Evolutionary conservation across 2,797 vertebrate genomes (phyloP).

Genomic region (Arrhamphus sclerolepis): DNA sequence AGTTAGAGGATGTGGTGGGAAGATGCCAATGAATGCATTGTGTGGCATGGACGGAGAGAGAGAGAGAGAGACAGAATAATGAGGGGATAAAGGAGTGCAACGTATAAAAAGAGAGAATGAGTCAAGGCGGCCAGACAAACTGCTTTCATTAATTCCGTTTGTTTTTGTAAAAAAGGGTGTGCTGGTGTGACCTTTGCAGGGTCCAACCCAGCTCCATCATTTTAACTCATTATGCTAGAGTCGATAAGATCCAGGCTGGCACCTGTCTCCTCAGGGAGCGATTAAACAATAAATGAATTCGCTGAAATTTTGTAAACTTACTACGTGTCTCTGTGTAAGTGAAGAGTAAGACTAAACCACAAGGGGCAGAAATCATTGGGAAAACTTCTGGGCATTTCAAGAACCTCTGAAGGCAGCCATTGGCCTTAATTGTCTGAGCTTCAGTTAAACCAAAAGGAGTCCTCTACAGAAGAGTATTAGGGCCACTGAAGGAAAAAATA

Average conservation of each 20-base stretch:
- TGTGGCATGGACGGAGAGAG: slow-evolving; percentile 28
- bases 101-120: slow-evolving; percentile 17
- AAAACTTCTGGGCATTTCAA: slow-evolving; percentile 65
- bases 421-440: slow-evolving; percentile 62
- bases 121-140: slow-evolving; percentile 71
- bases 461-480: no score
- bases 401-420: slow-evolving; percentile 60
- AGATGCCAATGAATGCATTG: slow-evolving; percentile 29
- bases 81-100: slow-evolving; percentile 37
- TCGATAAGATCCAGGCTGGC: slow-evolving; percentile 82
- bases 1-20: slow-evolving; percentile 28
- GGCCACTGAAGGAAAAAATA: no score
- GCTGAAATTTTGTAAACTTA: slow-evolving; percentile 82
- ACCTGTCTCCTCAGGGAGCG: slow-evolving; percentile 73
- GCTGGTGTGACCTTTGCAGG: slow-evolving; percentile 89
- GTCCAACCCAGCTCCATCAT: slow-evolving; percentile 84
- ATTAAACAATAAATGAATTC: slow-evolving; percentile 81
- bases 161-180: slow-evolving; percentile 86
- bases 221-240: slow-evolving; percentile 91
- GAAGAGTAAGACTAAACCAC: slow-evolving; percentile 71
- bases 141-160: slow-evolving; percentile 87
- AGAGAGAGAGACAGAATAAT: slow-evolving; percentile 42
- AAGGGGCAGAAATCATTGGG: slow-evolving; percentile 29
- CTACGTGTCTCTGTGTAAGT: slow-evolving; percentile 61
- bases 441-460: slow-evolving; percentile 54